Base-by-base conservation (phyloP, 2,113 vertebrate genomes). In the Amazona vittata region DNA sequence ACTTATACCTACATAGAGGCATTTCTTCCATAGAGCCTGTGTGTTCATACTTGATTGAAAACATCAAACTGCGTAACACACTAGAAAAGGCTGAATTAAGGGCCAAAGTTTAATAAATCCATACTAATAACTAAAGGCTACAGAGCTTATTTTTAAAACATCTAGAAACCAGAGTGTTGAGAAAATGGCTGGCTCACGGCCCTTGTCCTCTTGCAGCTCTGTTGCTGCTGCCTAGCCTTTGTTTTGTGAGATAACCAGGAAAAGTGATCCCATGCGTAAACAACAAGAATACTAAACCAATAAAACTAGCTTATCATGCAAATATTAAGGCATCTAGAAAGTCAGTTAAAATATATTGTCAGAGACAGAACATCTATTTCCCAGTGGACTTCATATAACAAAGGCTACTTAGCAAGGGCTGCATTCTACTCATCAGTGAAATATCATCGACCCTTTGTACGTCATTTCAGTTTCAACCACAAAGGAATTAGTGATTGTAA, bases 271-370 rank as follows among this genome's bases (percentile, higher is more conserved):
- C 98, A 98, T 99, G 98, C 98, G 98, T 98, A 98, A 99, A 98
- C 98, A 98, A 98, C 98, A 98, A 98, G 98, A 98, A 98, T 98
- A 98, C 98, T 98, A 99, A 98, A 98, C 98, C 98, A 98, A 98
- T 96, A 98, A 98, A 98, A 99, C 98, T 99, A 99, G 98, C 98
- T 98, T 99, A 99, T 99, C 99, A 99, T 99, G 99, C 99, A 99
- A 99, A 99, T 99, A 99, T 99, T 99, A 99, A 99, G 99, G 99
- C 99, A 99, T 99, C 99, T 99, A 99, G 98, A 98, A 98, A 98
- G 98, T 98, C 98, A 98, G 98, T 98, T 98, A 98, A 98, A 98
- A 98, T 98, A 98, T 98, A 98, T 98, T 97, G 97, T 98, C 97
- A 94, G 98, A 98, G 99, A 99, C 99, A 99, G 99, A 99, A 99